These are phyloP conservation scores for Pimpla rufipes DNA, from an alignment of 2,888 invertebrate species.

Conservation along the genomic window DNA sequence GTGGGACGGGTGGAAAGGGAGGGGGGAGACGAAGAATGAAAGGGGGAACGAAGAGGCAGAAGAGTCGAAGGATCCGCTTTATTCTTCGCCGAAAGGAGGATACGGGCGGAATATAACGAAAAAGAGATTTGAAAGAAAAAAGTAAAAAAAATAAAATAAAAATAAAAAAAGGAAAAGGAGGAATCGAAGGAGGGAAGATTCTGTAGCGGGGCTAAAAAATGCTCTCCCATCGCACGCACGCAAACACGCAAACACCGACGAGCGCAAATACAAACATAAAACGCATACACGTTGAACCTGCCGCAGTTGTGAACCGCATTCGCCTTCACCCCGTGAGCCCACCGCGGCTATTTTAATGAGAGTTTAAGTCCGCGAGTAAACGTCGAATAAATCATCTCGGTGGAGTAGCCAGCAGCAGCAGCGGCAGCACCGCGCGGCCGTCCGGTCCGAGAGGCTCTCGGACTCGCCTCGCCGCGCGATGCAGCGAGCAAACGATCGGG, in stretches of 20 bases:
- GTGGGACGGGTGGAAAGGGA: too few relatives aligned
- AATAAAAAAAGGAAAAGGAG: slow-evolving; percentile 19
- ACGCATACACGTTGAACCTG: slow-evolving; percentile 2
- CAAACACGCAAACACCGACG: not conserved
- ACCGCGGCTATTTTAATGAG: slow-evolving; percentile 83
- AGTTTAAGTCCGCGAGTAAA: slow-evolving; percentile 83
- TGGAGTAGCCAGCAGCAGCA: slow-evolving; percentile 63
- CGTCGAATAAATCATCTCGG: slow-evolving; percentile 84
- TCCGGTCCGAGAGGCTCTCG: slow-evolving; percentile 19
- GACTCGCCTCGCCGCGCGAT: slow-evolving; percentile 17
- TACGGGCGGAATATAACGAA: slow-evolving; percentile 51
- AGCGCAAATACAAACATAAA: too few relatives aligned
- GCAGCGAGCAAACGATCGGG: slow-evolving; percentile 22
- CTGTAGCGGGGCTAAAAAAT: too few relatives aligned
- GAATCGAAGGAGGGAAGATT: slow-evolving; percentile 52
- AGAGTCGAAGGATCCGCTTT: slow-evolving; percentile 65
- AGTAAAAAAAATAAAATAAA: slow-evolving; percentile 2
- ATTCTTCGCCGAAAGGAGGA: slow-evolving; percentile 65
- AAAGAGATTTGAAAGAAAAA: slow-evolving; percentile 12
- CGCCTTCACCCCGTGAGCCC: slow-evolving; percentile 62
- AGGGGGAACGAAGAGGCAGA: slow-evolving; percentile 50
- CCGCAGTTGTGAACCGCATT: not conserved
- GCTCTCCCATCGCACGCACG: slow-evolving; percentile 7
- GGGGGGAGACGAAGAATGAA: slow-evolving; percentile 9
- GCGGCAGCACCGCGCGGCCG: slow-evolving; percentile 38